Conservation (phyloP, 2,888 invertebrate genomes). For the Eumerus sabulonum region DNA sequence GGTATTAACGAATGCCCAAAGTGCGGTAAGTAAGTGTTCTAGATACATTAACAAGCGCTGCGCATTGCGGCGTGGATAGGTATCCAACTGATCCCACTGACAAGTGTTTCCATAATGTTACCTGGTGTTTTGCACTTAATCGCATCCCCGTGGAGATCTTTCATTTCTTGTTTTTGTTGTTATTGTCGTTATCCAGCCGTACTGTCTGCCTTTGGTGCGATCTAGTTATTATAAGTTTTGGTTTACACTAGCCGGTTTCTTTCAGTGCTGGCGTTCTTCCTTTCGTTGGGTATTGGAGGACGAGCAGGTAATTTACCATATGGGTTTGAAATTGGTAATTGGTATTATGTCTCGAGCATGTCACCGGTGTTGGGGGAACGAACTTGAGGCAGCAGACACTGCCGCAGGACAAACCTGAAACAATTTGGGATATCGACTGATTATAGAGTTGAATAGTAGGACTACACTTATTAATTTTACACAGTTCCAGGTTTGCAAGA, state of each 20-base stretch:
- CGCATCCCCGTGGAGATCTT: constrained; percentile 53
- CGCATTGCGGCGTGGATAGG: constrained; percentile 47
- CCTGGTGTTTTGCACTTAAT: constrained; percentile 67
- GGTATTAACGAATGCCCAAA: constrained; percentile 15
- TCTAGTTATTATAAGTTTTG: too few species aligned
- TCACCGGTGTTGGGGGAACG: constrained; percentile 28
- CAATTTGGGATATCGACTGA: too few species aligned
- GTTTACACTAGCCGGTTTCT: constrained; percentile 28
- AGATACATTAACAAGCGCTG: constrained; percentile 56
- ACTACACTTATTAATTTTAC: too few species aligned
- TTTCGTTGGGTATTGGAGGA: constrained; percentile 45
- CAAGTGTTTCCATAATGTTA: constrained; percentile 68
- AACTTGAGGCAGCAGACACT: too few species aligned
- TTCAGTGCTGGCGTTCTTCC: constrained; percentile 25
- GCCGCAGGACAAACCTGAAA: too few species aligned
- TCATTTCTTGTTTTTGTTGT: too few species aligned
- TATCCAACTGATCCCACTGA: constrained; percentile 49
- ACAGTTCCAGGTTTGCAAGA: too few species aligned
- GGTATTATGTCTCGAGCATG: constrained; percentile 67
- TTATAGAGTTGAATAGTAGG: too few species aligned
- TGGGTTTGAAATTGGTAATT: constrained; percentile 68
- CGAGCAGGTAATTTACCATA: constrained; percentile 64
- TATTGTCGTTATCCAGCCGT: constrained; percentile 33
- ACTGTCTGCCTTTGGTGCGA: constrained; percentile 31
- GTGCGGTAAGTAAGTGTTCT: constrained; percentile 51